Percentiles rank a stretch among this genome's conserved stretches.
Evolutionary conservation across 2,113 vertebrate genomes (phyloP).

Genomic region (Lota lota): DNA sequence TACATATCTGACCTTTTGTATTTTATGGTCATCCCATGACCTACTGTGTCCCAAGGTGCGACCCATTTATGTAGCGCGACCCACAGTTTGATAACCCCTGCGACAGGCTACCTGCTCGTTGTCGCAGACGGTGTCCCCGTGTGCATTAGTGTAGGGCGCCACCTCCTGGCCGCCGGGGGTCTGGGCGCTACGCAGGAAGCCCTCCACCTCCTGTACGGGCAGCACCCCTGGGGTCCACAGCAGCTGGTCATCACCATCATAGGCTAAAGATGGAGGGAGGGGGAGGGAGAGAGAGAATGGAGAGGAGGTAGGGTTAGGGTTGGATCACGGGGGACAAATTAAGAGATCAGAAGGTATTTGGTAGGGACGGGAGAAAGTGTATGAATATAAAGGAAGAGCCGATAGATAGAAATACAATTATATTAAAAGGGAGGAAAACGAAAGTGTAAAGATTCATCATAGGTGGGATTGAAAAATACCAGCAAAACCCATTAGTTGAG

Average conservation of each 20-base stretch:
- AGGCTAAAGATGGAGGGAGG: constrained; percentile 64
- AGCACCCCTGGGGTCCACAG: constrained; percentile 87
- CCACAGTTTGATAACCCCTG: background rate
- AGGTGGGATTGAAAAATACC: no score
- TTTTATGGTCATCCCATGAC: no score
- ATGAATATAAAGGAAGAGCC: no score
- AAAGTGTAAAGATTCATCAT: no score
- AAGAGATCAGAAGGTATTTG: no score
- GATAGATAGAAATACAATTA: no score
- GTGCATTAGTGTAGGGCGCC: constrained; percentile 47
- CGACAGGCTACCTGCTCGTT: constrained; percentile 83
- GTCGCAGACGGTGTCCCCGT: constrained; percentile 78
- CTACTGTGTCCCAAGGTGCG: background rate
- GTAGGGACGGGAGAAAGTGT: no score
- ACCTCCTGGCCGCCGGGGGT: constrained; percentile 72
- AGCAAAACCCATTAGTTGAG: no score
- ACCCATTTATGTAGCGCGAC: background rate
- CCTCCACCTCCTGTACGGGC: constrained; percentile 82
- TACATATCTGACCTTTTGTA: no score
- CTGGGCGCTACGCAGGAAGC: constrained; percentile 81
- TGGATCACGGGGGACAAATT: no score
- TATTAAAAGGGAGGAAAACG: no score
- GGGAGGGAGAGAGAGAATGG: constrained; percentile 2
- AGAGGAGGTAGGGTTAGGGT: background rate
- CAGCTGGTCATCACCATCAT: constrained; percentile 88